Conservation (phyloP, 2,113 vertebrate species). For the Pelodiscus sinensis region DNA sequence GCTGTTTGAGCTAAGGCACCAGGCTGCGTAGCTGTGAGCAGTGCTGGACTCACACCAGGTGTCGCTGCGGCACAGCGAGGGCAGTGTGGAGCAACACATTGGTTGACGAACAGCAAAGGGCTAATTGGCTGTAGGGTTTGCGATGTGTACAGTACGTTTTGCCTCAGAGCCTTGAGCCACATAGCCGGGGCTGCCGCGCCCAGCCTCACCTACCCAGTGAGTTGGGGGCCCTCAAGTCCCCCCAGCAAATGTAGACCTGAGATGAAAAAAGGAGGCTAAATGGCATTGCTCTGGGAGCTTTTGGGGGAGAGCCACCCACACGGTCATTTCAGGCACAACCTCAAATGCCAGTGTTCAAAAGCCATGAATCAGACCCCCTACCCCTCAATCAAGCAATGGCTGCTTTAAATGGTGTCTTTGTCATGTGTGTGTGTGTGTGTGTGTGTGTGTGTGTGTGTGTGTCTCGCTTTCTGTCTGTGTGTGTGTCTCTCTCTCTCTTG, state of each 20-base stretch:
- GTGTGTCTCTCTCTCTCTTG: too few relatives aligned
- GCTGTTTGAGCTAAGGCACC: not conserved
- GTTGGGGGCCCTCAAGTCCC: not conserved
- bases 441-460: too few relatives aligned
- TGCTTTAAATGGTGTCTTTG: too few relatives aligned
- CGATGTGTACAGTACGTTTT: too few relatives aligned
- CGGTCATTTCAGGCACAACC: not conserved
- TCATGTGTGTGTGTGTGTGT: too few relatives aligned
- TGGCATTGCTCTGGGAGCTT: not conserved
- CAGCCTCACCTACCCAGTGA: too few relatives aligned
- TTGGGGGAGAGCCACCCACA: not conserved
- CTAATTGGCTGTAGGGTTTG: not conserved
- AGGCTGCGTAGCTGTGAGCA: not conserved
- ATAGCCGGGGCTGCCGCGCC: not conserved
- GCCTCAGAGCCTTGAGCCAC: not conserved
- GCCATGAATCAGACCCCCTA: rapidly evolving
- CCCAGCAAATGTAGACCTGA: not conserved
- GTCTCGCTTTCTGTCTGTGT: too few relatives aligned
- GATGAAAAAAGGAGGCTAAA: not conserved
- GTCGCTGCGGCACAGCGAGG: not conserved
- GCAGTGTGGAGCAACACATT: not conserved
- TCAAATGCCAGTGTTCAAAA: not conserved
- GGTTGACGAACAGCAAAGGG: not conserved
- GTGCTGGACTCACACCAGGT: too few relatives aligned
- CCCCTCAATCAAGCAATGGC: too few relatives aligned